Evolutionary conservation across 2,113 vertebrate genomes (phyloP), one percentile per base, ranked within the genome.

Genomic region (Oryzias javanicus): DNA sequence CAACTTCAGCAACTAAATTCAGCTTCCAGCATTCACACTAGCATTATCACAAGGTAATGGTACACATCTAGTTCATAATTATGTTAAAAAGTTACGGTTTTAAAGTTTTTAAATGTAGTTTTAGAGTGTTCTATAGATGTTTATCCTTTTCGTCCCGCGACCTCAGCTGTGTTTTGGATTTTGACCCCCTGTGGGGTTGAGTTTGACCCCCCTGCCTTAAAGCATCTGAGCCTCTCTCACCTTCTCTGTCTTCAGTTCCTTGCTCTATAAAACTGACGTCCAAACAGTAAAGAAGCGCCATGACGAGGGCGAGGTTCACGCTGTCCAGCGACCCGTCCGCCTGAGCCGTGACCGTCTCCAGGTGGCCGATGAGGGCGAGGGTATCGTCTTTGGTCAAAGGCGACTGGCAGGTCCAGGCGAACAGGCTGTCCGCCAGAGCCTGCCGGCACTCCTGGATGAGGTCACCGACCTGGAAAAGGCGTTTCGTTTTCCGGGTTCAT

Each of bases 341-440:
- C 85, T 98, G 95, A 41, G 93, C 89, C 0, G 94, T 94, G 52
- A 96, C 92, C 10, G 92, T 95, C 83, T 98, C 95, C 82, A 99
- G 74, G 74, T 98, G 91, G 51, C 93, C 92, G 80, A 98, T 96
- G 20, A 99, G 92, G 72, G 94, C 91, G 6, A 98, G 81, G 3
- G 94, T 98, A 84, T 98, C 94, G 61, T 99, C 96, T 90, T 95
- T 95, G 73, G 76, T 90, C 59, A 99, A 88, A 0, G 96, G 92
- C 3, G 96, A 96, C 70, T 99, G 97, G 78, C 96, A 99, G n/a
- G 96, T 92, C 96, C 97, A 99, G 24, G 91, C 91, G 87, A 98
- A 99, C 42, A 99, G 88, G 74, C 95, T 94, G 79, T 98, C 96
- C 50, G 96, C 95, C 64, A 99, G 83, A 14, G 96, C 93, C 71